Evolutionary conservation across 2,888 invertebrate genomes (phyloP), one percentile per base, ranked within the genome.

Genomic region (Seladonia tumulorum): DNA sequence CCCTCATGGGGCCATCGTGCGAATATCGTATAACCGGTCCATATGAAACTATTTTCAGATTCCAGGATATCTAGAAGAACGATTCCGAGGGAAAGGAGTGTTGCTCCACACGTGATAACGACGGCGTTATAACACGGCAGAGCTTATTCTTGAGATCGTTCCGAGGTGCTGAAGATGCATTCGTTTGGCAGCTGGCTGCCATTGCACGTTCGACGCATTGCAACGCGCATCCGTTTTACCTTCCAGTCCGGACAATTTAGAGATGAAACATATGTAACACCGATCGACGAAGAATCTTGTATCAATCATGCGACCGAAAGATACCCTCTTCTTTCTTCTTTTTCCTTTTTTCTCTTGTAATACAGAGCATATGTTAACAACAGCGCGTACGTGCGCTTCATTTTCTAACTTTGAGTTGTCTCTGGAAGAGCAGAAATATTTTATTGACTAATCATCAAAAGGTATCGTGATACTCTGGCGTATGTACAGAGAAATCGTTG

Each of bases 11-110:
- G 70, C 45, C 35, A 83, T 74, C 74, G 22, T 74, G 22, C 22
- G 74, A 78, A 72, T 78, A 68, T 68, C 39, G 68, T 86, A 45
- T 87, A 86, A 90, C 85, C 45, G 73, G 85, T 85, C 77, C 81
- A 81, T 88, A 47, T 92, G 74, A 70, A 88, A 91, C 89, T 90
- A 90, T 95, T 96, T 96, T 94, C 96, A 96, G 96, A 95, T 96
- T 91, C 96, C 96, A 87, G 96, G 96, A 88, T 95, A 96, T 91
- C 95, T 96, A 92, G 96, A 96, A 92, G 96, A 96, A 89, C 96
- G 96, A 92, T 96, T 96, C 95, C 95, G 95, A 90, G 93, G 94
- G 90, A 95, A 94, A 93, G 93, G 92, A 87, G 94, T 93, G 83
- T 92, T 92, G 76, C 93, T 93, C 89, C 93, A 92, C 90, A 94